Evolutionary conservation across 1,140 invertebrate genomes (phyloP).

Genomic region (Drosophila triauraria): DNA sequence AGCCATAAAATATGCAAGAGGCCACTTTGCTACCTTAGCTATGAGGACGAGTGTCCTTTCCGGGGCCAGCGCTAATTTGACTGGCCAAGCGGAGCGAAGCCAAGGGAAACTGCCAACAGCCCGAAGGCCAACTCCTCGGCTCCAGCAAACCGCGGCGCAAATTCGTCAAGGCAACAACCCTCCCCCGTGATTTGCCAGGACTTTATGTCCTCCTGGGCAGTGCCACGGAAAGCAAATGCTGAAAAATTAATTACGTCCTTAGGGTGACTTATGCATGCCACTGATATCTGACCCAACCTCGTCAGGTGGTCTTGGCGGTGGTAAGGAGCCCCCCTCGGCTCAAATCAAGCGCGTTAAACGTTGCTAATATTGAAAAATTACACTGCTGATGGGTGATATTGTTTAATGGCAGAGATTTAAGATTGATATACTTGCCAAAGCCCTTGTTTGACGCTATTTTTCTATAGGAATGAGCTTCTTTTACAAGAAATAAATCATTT

Average conservation of each 20-base stretch:
- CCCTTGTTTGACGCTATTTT: not conserved
- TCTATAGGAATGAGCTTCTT: not conserved
- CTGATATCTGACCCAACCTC: constrained; percentile 38
- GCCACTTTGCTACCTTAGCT: constrained; percentile 44
- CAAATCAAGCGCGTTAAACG: constrained; percentile 80
- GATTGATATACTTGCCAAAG: not conserved
- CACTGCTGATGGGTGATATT: constrained; percentile 21
- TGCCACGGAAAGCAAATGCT: constrained; percentile 66
- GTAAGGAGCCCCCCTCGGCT: constrained; percentile 1
- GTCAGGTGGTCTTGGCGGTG: constrained; percentile 17
- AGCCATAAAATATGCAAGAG: constrained; percentile 77
- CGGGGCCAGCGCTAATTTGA: constrained; percentile 67
- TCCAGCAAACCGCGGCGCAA: constrained; percentile 64
- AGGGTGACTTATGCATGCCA: constrained; percentile 76
- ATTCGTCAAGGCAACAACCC: constrained; percentile 75
- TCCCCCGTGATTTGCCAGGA: constrained; percentile 2
- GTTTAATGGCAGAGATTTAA: constrained; percentile 41
- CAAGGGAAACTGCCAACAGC: constrained; percentile 39
- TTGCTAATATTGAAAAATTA: constrained; percentile 80
- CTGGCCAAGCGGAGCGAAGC: constrained; percentile 56
- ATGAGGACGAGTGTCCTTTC: constrained; percentile 48
- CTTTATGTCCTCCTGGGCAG: not conserved
- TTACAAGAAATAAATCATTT: not conserved
- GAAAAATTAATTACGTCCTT: constrained; percentile 85
- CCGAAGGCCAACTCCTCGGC: constrained; percentile 33